A percentile compares a stretch with the other conserved stretches of the same genome.
Evolutionary conservation across 1,140 invertebrate genomes (phyloP).

Genomic region (Homalodisca vitripennis): DNA sequence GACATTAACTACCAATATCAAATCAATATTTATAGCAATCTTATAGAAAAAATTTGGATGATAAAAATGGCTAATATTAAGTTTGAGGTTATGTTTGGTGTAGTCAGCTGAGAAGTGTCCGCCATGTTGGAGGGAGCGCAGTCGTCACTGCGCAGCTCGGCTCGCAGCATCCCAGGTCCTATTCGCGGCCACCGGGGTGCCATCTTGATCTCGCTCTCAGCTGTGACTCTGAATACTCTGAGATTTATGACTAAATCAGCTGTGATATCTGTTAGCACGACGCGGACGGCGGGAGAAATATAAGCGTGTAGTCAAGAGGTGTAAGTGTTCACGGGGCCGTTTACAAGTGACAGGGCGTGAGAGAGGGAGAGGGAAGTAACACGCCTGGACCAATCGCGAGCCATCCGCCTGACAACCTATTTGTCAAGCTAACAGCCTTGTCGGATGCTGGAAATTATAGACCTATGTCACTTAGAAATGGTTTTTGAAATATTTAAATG

Average conservation of each 20-base stretch:
- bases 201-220: conserved; percentile 6
- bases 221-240: conserved; percentile 1
- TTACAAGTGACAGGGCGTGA: conserved; percentile 1
- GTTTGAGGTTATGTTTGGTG: too few species aligned
- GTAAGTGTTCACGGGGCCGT: conserved; percentile 4
- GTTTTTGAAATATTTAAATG: too few species aligned
- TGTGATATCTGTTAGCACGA: neutral
- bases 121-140: too few species aligned
- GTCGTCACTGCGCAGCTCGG: neutral
- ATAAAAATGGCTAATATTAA: too few species aligned
- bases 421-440: conserved; percentile 3
- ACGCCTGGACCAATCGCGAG: neutral
- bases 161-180: too few species aligned
- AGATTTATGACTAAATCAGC: conserved; percentile 4
- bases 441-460: conserved; percentile 1
- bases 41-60: too few species aligned
- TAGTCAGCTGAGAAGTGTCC: too few species aligned
- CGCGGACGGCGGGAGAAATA: too few species aligned
- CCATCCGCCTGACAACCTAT: neutral
- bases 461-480: neutral
- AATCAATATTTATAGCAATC: too few species aligned
- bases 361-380: neutral
- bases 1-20: too few species aligned
- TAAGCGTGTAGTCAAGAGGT: neutral
- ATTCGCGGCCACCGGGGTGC: too few species aligned